Percentiles rank a stretch among this genome's conserved stretches.
These are phyloP conservation scores for Xenentodon cancila DNA, from an alignment of 2,797 vertebrate species.

Conservation along the genomic window DNA sequence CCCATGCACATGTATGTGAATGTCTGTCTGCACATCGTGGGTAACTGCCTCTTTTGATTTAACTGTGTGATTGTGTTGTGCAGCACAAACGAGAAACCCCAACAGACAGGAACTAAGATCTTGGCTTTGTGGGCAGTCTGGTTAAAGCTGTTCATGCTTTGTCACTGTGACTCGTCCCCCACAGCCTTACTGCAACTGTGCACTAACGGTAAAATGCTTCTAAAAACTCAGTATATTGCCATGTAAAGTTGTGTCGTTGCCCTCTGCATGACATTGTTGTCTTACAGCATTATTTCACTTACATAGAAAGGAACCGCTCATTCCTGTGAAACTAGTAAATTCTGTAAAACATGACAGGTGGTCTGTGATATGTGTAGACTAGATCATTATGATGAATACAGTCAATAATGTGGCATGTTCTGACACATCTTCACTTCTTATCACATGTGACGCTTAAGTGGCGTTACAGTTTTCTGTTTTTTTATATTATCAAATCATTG, in stretches of 20 bases:
- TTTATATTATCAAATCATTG: too few species aligned
- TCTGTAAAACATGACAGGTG: slow-evolving; percentile 15
- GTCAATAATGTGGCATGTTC: slow-evolving; percentile 12
- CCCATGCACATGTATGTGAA: slow-evolving; percentile 3
- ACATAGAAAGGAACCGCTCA: slow-evolving; percentile 21
- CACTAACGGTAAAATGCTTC: slow-evolving; percentile 29
- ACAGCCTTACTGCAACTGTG: slow-evolving; percentile 26
- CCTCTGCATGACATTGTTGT: slow-evolving; percentile 11
- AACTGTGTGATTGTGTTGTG: slow-evolving; percentile 21
- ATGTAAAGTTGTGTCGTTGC: slow-evolving; percentile 44
- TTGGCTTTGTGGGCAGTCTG: slow-evolving; percentile 57
- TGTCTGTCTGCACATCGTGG: slow-evolving; percentile 9
- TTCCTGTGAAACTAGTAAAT: background rate
- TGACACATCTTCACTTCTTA: slow-evolving; percentile 3
- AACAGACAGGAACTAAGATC: slow-evolving; percentile 75
- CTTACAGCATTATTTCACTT: slow-evolving; percentile 17
- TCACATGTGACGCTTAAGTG: too few species aligned
- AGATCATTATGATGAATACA: slow-evolving; percentile 11
- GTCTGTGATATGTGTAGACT: slow-evolving; percentile 1
- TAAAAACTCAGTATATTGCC: slow-evolving; percentile 39
- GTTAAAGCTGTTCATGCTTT: slow-evolving; percentile 64
- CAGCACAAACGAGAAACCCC: slow-evolving; percentile 40
- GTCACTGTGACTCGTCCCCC: slow-evolving; percentile 60
- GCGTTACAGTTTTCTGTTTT: too few species aligned
- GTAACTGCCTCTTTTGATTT: slow-evolving; percentile 19